Evolutionary conservation across 2,888 invertebrate genomes (phyloP), one percentile per base, ranked within the genome.

Genomic region (Cacoxenus indagator): DNA sequence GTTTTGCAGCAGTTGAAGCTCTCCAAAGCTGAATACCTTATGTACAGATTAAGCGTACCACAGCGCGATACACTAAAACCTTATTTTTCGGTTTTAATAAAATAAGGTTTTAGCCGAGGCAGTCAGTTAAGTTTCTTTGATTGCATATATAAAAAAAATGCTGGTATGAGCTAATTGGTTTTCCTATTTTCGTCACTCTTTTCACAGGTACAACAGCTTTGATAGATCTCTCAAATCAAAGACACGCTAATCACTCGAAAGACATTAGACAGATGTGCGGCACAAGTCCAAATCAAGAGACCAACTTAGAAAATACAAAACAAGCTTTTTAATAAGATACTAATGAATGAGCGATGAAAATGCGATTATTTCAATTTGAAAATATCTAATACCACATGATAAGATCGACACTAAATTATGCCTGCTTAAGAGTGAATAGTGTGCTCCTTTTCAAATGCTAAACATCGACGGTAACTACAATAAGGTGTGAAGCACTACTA

Each of bases 401-500:
- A 37, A 37, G 8, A 4, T 8, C 2, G 37, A 37, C 37, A 54
- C 26, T 54, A 54, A 54, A 54, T 54, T 54, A 54, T 54, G 9
- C 22, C 26, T 54, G 26, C 24, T 24, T 54, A 9, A 54, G 14
- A 37, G 37, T 37, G 14, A 37, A 37, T 8, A n/a, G n/a, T n/a
- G n/a, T n/a, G n/a, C n/a, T n/a, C n/a, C 14, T 37, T 31, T 37
- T 37, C 37, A 37, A 37, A 37, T 37, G 37, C 37, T 37, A 37
- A 37, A 37, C 37, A 37, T 24, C 22, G 54, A 24, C 24, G 29
- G 29, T 26, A 17, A 31, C 11, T 11, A 59, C 29, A 31, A 59
- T 59, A 17, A 59, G 19, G 59, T 59, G 59, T 59, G 59, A 59
- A 59, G 59, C 59, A 59, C n/a, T n/a, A n/a, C n/a, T n/a, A n/a